A percentile compares a stretch with the other conserved stretches of the same genome.
These are phyloP conservation scores for Mastomys natalensis DNA, from an alignment of 2,113 vertebrate species.

Conservation along the genomic window DNA sequence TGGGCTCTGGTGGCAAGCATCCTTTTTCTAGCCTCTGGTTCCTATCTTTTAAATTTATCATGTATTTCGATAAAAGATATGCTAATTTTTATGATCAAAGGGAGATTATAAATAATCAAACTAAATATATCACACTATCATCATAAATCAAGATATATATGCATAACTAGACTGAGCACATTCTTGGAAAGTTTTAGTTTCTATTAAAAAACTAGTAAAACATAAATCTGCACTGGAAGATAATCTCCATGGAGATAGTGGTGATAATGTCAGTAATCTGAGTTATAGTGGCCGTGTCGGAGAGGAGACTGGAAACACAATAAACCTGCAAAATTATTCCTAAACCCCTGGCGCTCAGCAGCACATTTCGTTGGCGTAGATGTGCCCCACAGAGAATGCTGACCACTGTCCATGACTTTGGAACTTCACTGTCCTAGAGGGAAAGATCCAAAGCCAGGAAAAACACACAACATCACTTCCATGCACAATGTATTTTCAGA, in stretches of 20 bases:
- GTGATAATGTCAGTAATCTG: background rate
- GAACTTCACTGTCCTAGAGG: slow-evolving; percentile 22
- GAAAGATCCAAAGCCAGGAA: background rate
- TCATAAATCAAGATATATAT: background rate
- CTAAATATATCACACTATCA: background rate
- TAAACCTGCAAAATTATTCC: background rate
- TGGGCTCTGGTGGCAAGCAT: no score
- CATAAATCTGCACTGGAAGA: background rate
- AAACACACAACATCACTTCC: slow-evolving; percentile 11
- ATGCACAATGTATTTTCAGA: slow-evolving; percentile 43
- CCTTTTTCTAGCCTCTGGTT: background rate
- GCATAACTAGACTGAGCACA: background rate
- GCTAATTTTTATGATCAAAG: slow-evolving; percentile 41
- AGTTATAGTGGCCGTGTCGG: no score
- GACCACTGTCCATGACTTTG: background rate
- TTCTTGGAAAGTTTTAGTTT: slow-evolving; percentile 22
- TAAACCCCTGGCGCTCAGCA: accelerated
- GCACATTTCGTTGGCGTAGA: background rate
- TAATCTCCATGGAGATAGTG: background rate
- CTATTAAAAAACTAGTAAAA: background rate
- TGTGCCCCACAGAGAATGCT: background rate
- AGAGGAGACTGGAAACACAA: background rate
- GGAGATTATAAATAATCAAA: background rate
- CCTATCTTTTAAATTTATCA: slow-evolving; percentile 25
- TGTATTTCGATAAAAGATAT: slow-evolving; percentile 45